Conservation (phyloP, 2,888 invertebrate species). For the Rambutsinella grinnellia region DNA sequence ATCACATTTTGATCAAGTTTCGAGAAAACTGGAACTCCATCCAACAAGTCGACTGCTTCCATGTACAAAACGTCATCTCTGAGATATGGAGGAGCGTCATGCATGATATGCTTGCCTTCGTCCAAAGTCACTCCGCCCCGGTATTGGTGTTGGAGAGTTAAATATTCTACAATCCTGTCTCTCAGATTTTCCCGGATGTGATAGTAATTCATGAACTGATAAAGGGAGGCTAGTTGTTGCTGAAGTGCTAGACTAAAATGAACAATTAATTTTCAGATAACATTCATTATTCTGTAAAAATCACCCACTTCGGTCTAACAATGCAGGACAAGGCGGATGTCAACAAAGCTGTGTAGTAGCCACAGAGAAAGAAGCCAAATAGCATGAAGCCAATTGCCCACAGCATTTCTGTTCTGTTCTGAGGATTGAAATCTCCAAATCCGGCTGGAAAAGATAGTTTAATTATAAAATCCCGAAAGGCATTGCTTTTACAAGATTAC, state of each 20-base stretch:
- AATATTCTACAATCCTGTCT: constrained; percentile 59
- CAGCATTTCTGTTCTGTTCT: constrained; percentile 50
- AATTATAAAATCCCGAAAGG: too few species aligned
- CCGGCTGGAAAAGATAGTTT: constrained; percentile 37
- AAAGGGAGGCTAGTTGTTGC: constrained; percentile 55
- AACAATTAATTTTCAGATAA: background rate
- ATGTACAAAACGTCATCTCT: constrained; percentile 58
- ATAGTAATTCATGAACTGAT: constrained; percentile 58
- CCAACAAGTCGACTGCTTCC: constrained; percentile 55
- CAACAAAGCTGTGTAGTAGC: constrained; percentile 62
- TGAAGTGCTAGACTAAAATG: constrained; percentile 54
- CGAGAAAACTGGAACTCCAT: constrained; percentile 62
- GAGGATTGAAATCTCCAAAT: constrained; percentile 62
- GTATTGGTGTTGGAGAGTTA: constrained; percentile 57
- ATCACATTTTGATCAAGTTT: constrained; percentile 59
- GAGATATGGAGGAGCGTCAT: constrained; percentile 61
- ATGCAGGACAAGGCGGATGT: constrained; percentile 62
- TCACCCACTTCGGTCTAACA: constrained; percentile 56
- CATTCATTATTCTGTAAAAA: background rate
- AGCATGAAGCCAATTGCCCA: constrained; percentile 54
- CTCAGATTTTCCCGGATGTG: constrained; percentile 41
- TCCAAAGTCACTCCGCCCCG: constrained; percentile 39
- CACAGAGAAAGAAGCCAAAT: constrained; percentile 58
- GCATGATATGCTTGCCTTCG: constrained; percentile 51
- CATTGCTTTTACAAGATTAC: too few species aligned